These are phyloP conservation scores for Deladenus siricidicola DNA, from an alignment of 2,888 invertebrate genomes.

Conservation along the genomic window DNA sequence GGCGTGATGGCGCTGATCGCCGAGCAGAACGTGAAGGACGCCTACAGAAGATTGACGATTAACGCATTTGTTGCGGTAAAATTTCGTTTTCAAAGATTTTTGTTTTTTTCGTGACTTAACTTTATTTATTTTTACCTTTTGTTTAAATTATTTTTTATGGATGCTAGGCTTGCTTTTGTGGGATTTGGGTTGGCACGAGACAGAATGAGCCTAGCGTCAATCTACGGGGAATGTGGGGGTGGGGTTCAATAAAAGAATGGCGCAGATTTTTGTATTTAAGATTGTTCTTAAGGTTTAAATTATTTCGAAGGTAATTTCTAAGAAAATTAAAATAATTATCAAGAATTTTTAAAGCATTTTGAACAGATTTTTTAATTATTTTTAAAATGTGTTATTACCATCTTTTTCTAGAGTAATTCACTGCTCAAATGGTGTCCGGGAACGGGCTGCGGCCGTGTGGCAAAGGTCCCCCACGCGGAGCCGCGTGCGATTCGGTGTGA, in stretches of 20 bases:
- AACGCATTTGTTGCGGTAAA: conserved; percentile 93
- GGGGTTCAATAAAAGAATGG: no score
- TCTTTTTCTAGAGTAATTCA: conserved; percentile 74
- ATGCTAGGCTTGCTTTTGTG: no score
- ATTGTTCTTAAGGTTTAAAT: no score
- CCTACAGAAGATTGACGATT: conserved; percentile 92
- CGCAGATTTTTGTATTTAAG: no score
- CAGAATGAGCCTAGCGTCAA: no score
- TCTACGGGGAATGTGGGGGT: no score
- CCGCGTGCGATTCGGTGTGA: conserved; percentile 77
- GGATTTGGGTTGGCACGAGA: no score
- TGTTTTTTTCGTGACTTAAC: background rate
- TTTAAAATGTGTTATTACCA: no score
- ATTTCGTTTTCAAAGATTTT: conserved; percentile 5
- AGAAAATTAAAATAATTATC: no score
- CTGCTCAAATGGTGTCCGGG: conserved; percentile 94
- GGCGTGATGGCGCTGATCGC: conserved; percentile 67
- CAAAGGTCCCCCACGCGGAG: conserved; percentile 74
- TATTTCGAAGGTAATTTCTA: no score
- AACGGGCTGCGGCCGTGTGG: conserved; percentile 90
- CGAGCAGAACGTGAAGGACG: conserved; percentile 57
- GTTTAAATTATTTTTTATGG: background rate
- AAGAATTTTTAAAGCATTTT: no score
- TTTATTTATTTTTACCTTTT: conserved; percentile 5
- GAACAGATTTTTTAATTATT: no score